A percentile compares a stretch with the other conserved stretches of the same genome.
Conservation (phyloP, 2,113 vertebrate species). For the Cottus gobio region DNA sequence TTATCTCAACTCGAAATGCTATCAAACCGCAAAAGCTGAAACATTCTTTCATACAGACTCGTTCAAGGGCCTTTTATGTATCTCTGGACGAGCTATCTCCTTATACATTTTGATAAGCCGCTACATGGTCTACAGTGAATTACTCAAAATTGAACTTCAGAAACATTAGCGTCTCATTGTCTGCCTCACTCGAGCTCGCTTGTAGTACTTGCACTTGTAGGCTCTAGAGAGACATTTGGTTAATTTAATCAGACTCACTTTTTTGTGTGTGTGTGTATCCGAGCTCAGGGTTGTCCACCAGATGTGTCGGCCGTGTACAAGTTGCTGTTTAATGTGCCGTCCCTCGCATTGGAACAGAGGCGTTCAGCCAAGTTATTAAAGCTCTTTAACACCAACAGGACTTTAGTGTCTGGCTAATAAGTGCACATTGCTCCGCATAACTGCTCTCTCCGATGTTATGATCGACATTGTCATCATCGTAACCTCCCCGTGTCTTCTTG, state of each 20-base stretch:
- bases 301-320: neutral
- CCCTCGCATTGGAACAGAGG: slow-evolving; percentile 12
- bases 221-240: slow-evolving; percentile 48
- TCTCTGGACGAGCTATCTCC: neutral
- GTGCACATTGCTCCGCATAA: slow-evolving; percentile 21
- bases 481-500: slow-evolving; percentile 45
- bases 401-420: slow-evolving; percentile 30
- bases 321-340: slow-evolving; percentile 16
- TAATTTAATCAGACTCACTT: slow-evolving; percentile 46
- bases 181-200: slow-evolving; percentile 45
- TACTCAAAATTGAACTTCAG: slow-evolving; percentile 46
- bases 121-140: slow-evolving; percentile 13
- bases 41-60: neutral
- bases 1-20: neutral
- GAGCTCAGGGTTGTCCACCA: neutral
- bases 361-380: slow-evolving; percentile 34
- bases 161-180: slow-evolving; percentile 62
- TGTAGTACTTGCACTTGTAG: slow-evolving; percentile 29
- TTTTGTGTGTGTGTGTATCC: neutral
- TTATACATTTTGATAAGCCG: slow-evolving; percentile 34
- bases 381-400: slow-evolving; percentile 29
- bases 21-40: neutral
- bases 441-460: slow-evolving; percentile 38
- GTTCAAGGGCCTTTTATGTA: neutral
- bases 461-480: slow-evolving; percentile 36